Percentiles rank a stretch among this genome's conserved stretches.
Conservation (phyloP, 2,113 vertebrate genomes). For the Ammodytes marinus region DNA sequence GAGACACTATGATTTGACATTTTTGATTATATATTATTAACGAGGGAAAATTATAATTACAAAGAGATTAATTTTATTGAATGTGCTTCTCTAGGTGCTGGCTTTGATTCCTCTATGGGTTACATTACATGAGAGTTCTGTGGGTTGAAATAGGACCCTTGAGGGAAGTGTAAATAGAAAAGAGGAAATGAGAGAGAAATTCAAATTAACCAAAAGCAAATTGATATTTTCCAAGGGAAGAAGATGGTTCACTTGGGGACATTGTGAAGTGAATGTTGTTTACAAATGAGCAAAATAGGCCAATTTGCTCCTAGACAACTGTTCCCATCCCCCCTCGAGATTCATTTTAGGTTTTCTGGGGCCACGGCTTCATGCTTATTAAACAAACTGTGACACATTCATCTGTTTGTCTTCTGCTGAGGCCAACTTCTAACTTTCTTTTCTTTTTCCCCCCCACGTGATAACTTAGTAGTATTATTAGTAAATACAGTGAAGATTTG, state of each 20-base stretch:
- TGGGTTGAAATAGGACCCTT: background rate
- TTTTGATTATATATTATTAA: background rate
- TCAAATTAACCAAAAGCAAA: background rate
- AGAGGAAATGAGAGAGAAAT: constrained; percentile 6
- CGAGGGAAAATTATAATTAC: background rate
- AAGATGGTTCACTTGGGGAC: constrained; percentile 5
- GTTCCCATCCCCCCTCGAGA: constrained; percentile 9
- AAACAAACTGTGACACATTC: constrained; percentile 24
- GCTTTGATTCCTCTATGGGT: background rate
- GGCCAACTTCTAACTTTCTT: background rate
- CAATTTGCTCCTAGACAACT: constrained; percentile 15
- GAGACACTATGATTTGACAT: constrained; percentile 38
- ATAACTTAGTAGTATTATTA: constrained; percentile 17
- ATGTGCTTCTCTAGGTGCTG: background rate
- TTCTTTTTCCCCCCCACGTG: background rate
- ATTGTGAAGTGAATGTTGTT: constrained; percentile 37
- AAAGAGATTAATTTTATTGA: background rate
- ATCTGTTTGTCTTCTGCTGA: background rate
- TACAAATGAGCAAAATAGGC: constrained; percentile 14
- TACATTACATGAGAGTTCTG: background rate
- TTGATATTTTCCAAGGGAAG: constrained; percentile 7
- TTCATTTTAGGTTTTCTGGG: constrained; percentile 22
- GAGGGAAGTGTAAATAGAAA: constrained; percentile 14
- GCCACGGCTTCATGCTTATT: background rate
- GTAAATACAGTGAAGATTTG: background rate